Percentiles rank a stretch among this genome's conserved stretches.
phyloP scores from a whole-genome alignment of 2,888 invertebrate genomes.

The Lasioglossum leucozonium region DNA sequence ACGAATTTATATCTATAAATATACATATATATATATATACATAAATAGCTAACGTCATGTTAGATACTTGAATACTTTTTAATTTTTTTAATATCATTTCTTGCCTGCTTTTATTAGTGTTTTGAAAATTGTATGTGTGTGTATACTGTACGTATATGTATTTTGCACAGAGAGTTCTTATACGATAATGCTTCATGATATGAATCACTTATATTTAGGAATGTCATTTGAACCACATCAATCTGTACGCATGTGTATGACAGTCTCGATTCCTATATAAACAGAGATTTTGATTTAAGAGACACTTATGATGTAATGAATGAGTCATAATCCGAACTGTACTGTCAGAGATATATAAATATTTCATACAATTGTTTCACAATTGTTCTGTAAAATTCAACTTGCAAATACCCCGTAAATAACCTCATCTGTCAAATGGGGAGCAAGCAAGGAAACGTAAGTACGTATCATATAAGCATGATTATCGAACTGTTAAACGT shows the following conservation, averaged over 20 bases:
- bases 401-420: not conserved
- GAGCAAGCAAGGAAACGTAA: slow-evolving; percentile 23
- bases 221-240: not conserved
- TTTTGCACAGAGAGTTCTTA: not conserved
- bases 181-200: not conserved
- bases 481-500: not conserved
- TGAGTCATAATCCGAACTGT: slow-evolving; percentile 21
- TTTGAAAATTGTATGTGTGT: not conserved
- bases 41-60: not conserved
- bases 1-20: not conserved
- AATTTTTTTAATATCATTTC: not conserved
- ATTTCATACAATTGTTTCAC: not conserved
- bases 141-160: not conserved
- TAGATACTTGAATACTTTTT: not conserved
- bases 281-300: slow-evolving; percentile 4
- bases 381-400: not conserved
- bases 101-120: not conserved
- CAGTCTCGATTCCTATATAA: not conserved
- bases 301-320: slow-evolving; percentile 14
- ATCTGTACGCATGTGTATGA: not conserved
- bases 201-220: not conserved
- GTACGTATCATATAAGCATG: slow-evolving; percentile 7
- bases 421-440: slow-evolving; percentile 35
- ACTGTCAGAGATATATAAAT: slow-evolving; percentile 16
- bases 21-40: not conserved